These are phyloP conservation scores for Aspidapion aeneum DNA, from an alignment of 2,888 invertebrate genomes.

Conservation along the genomic window DNA sequence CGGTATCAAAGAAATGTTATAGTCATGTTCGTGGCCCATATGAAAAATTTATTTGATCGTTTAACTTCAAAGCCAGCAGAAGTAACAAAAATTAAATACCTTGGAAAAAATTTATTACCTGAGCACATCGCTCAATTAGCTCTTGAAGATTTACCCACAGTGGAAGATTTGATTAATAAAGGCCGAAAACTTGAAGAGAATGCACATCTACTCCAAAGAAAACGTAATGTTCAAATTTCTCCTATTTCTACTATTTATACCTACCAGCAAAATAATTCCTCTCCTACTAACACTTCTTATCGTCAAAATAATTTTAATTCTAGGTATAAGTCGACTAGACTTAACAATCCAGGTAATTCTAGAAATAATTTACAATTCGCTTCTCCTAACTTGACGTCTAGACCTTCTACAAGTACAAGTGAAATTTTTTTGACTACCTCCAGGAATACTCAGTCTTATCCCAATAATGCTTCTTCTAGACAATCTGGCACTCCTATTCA, in stretches of 20 bases:
- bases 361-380: neutral
- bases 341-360: neutral
- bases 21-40: neutral
- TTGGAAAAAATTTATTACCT: neutral
- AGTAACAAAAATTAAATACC: neutral
- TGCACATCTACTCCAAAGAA: neutral
- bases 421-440: neutral
- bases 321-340: neutral
- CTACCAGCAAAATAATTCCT: no score
- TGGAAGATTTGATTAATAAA: neutral
- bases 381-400: neutral
- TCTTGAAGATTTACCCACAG: neutral
- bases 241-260: neutral
- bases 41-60: neutral
- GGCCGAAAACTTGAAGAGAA: neutral
- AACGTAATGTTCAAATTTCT: neutral
- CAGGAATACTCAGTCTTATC: neutral
- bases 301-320: neutral
- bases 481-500: neutral
- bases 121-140: neutral
- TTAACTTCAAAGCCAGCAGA: neutral
- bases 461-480: neutral
- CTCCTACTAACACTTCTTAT: no score
- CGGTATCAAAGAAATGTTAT: neutral
- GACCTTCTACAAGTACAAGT: neutral